A percentile compares a stretch with the other conserved stretches of the same genome.
These are phyloP conservation scores for Brachynemurus nebulosus DNA, from an alignment of 2,888 invertebrate genomes.

Conservation along the genomic window DNA sequence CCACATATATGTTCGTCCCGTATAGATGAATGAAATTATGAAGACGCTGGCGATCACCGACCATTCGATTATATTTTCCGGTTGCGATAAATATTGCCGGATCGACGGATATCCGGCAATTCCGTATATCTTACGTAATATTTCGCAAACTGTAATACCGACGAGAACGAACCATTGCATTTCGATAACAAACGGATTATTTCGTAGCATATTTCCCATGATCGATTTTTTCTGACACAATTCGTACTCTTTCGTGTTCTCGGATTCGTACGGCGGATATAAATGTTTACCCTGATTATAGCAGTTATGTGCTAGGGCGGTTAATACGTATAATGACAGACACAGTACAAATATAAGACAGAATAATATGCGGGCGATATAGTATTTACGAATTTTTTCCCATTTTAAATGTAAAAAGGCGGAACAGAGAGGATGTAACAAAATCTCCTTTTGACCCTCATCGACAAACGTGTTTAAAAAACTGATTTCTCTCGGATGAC, in stretches of 20 bases:
- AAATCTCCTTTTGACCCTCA: conserved; percentile 76
- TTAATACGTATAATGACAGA: conserved; percentile 67
- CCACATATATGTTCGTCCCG: conserved; percentile 64
- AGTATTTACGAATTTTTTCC: conserved; percentile 82
- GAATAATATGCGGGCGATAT: conserved; percentile 62
- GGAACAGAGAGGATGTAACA: conserved; percentile 75
- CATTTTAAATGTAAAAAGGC: conserved; percentile 80
- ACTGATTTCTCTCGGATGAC: conserved; percentile 71
- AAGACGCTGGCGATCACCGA: conserved; percentile 74
- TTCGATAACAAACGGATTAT: conserved; percentile 63
- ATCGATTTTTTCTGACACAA: conserved; percentile 67
- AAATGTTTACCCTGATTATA: conserved; percentile 69
- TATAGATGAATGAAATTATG: conserved; percentile 68
- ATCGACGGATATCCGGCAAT: conserved; percentile 69
- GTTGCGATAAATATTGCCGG: conserved; percentile 68
- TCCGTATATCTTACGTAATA: conserved; percentile 65
- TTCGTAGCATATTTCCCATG: conserved; percentile 57
- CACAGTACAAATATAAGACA: conserved; percentile 69
- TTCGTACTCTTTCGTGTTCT: conserved; percentile 55
- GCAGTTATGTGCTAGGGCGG: conserved; percentile 71
- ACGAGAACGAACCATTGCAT: conserved; percentile 74
- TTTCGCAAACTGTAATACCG: conserved; percentile 65
- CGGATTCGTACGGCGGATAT: conserved; percentile 37
- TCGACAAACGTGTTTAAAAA: conserved; percentile 78
- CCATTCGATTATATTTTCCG: conserved; percentile 80